Evolutionary conservation across 2,113 vertebrate genomes (phyloP).

Genomic region (Cettia cetti): DNA sequence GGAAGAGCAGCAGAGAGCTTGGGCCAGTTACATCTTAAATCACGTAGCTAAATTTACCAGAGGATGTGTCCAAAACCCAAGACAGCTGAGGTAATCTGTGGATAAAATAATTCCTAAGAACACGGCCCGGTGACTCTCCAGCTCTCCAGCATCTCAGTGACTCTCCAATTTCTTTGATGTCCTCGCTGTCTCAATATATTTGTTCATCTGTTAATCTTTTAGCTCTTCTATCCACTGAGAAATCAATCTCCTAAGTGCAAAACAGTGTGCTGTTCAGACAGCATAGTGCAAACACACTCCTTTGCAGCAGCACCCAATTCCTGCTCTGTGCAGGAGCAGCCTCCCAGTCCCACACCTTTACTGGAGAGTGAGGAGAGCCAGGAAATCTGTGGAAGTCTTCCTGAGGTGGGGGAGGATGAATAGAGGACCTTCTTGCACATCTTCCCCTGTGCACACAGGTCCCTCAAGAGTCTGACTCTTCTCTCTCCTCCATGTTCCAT

Average conservation of each 20-base stretch:
- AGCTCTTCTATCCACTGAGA: conserved; percentile 5
- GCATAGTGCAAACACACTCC: background rate
- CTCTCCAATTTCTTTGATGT: conserved; percentile 5
- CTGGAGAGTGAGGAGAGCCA: background rate
- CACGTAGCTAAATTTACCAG: background rate
- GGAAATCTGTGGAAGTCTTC: background rate
- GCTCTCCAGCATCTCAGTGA: background rate
- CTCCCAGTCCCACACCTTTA: background rate
- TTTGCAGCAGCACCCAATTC: background rate
- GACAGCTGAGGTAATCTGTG: background rate
- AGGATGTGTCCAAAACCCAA: background rate
- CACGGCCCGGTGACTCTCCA: background rate
- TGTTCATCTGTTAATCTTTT: conserved; percentile 33
- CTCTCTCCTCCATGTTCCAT: background rate
- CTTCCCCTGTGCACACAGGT: background rate
- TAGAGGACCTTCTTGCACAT: background rate
- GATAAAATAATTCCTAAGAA: conserved; percentile 39
- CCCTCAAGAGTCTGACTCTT: background rate
- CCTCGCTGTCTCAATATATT: conserved; percentile 5
- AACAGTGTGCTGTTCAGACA: background rate
- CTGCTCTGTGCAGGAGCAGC: background rate
- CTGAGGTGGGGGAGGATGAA: too few relatives aligned
- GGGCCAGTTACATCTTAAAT: background rate
- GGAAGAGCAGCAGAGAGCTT: background rate
- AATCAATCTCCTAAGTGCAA: background rate